Evolutionary conservation across 2,888 invertebrate genomes (phyloP), one percentile per base, ranked within the genome.

Genomic region (Eupithecia tripunctaria): DNA sequence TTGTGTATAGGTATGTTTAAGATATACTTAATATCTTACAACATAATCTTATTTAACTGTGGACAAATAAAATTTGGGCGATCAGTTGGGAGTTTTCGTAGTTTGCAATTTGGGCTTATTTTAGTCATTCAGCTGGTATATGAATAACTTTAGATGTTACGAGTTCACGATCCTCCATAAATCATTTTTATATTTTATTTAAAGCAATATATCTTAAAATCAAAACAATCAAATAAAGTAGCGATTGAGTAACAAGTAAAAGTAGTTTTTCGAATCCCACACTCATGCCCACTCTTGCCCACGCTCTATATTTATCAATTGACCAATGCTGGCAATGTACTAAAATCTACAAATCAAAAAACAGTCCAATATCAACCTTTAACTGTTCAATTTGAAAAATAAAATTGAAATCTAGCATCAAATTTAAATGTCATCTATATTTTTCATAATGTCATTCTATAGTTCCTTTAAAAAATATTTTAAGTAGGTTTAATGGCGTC

Each of bases 301-400:
- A 51, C 75, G 78, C 73, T 77, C 80, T 78, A 83, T 81, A 81
- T 81, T 38, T 84, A 82, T 76, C 76, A 69, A 80, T 90, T 93
- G 94, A 90, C 94, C 94, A 92, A 87, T 71, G 76, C 86, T 87
- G 86, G 81, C 93, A 91, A 91, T 60, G n/a, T n/a, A n/a, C 62
- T 32, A 63, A 32, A 29, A 21, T 4, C 15, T 60, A 29, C 29
- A 29, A 32, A 32, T 32, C 27, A 29, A 18, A n/a, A 47, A 73
- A 68, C 70, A 63, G 41, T 21, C 65, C 5, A 72, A 65, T 66
- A 68, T 62, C 68, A 69, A 62, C 66, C 43, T 71, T 71, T 73
- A 56, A 10, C 7, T 14, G 2, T 25, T 2, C 7, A 21, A 51
- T 51, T 47, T 51, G 2, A 51, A 51, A 14, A 3, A 32, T 68